Conservation (phyloP, 2,113 vertebrate genomes). For the Ia io region DNA sequence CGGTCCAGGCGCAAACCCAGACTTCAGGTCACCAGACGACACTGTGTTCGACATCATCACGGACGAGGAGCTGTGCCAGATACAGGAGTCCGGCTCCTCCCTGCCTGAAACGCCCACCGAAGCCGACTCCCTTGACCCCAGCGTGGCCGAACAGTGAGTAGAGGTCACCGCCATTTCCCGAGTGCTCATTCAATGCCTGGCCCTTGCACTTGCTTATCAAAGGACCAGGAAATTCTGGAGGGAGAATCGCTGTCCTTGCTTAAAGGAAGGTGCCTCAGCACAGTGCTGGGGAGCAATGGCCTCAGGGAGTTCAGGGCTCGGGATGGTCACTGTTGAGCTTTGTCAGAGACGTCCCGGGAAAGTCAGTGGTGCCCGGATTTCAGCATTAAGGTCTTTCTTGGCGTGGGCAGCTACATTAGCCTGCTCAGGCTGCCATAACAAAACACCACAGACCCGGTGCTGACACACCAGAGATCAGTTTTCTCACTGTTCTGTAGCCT, state of each 20-base stretch:
- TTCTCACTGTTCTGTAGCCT: neutral
- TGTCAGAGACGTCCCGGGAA: neutral
- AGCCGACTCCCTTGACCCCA: slow-evolving; percentile 80
- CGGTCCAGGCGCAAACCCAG: slow-evolving; percentile 72
- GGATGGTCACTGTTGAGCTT: neutral
- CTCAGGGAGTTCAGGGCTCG: neutral
- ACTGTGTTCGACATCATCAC: slow-evolving; percentile 95
- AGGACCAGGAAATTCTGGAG: neutral
- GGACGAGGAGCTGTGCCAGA: slow-evolving; percentile 92
- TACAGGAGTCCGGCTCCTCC: slow-evolving; percentile 85
- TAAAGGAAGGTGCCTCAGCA: neutral
- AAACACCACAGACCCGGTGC: neutral
- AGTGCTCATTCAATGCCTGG: neutral
- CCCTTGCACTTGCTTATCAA: neutral
- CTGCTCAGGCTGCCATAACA: neutral
- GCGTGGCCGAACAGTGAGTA: slow-evolving; percentile 89
- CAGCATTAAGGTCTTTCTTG: neutral
- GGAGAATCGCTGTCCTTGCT: neutral
- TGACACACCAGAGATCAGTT: too few species aligned
- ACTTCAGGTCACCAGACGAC: slow-evolving; percentile 85
- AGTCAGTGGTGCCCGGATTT: neutral
- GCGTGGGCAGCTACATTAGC: neutral
- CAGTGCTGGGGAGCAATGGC: neutral
- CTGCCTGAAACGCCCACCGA: slow-evolving; percentile 85
- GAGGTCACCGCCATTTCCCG: neutral